Evolutionary conservation across 1,140 invertebrate species (phyloP).

Genomic region (Lepidurus couesii): DNA sequence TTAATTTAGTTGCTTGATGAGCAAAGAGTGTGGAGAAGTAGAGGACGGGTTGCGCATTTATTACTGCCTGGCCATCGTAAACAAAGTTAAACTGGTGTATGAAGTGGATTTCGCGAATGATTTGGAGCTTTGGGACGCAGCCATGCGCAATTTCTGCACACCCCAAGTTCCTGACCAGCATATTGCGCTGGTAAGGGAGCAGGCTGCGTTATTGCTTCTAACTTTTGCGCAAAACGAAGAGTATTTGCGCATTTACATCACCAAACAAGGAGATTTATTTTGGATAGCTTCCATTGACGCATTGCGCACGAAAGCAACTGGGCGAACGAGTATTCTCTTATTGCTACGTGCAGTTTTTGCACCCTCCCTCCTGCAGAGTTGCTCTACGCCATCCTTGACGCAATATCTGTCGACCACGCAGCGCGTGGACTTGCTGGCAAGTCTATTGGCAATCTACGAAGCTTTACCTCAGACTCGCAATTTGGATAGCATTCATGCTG

Average conservation of each 20-base stretch:
- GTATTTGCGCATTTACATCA: not conserved
- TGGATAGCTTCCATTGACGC: not conserved
- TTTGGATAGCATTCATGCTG: not conserved
- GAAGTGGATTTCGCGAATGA: conserved; percentile 1
- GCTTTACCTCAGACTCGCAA: not conserved
- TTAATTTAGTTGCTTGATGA: not conserved
- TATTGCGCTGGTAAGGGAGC: not conserved
- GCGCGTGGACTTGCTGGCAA: not conserved
- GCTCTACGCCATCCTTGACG: not conserved
- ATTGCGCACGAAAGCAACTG: not conserved
- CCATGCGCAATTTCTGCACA: not conserved
- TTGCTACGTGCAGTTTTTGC: not conserved
- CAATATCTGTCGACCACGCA: not conserved
- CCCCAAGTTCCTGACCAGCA: not conserved
- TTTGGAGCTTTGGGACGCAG: not conserved
- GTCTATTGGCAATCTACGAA: not conserved
- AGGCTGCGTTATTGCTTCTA: not conserved
- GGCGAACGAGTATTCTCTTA: not conserved
- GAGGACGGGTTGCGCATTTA: not conserved
- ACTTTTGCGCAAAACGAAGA: not conserved
- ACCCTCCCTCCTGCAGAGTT: not conserved
- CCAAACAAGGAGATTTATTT: not conserved
- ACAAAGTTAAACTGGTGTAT: not conserved
- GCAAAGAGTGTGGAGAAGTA: not conserved
- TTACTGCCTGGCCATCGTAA: not conserved